Base-by-base conservation (phyloP, 1,140 invertebrate species). In the Ooceraea biroi region DNA sequence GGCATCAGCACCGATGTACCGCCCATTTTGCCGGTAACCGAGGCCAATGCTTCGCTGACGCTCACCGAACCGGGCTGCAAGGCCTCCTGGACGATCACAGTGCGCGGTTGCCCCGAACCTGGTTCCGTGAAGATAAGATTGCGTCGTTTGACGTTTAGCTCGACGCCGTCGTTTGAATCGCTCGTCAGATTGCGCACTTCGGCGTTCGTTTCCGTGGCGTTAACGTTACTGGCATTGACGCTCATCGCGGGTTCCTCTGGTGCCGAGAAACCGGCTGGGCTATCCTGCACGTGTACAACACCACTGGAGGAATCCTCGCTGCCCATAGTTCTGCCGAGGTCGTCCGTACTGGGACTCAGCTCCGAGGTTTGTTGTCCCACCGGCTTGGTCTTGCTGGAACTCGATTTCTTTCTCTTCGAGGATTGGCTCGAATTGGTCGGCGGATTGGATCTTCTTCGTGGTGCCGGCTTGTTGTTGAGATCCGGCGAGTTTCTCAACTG, bases 401-500 rank as follows among this genome's bases (percentile, higher is more conserved):
- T 95, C 46, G 96, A 96, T 88, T 97, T 97, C 91, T 97, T 97
- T 12, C 97, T 94, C 87, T 97, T 97, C 0, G 96, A 96, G 5
- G 96, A 95, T 50, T 96, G 95, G 85, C 95, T 95, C 5, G 96
- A 96, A 94, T 97, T 97, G 0, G 96, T 96, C 0, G 97, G 96
- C 5, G 96, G 96, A 92, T 97, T 97, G 0, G 96, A 96, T 72
- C 96, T 95, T 90, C 97, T 94, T 82, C 97, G 94, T 0, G 97
- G 97, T 1, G 97, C 97, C 0, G 97, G 97, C 92, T 97, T 98
- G 91, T 97, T 97, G 90, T 97, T 97, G 19, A 96, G 89, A 92
- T 97, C 97, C 0, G 97, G 97, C 4, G 97, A 97, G 91, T 97
- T 97, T 74, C 97, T 94, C 48, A 97, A 93, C 88, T 97, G 97